Evolutionary conservation across 2,113 vertebrate species (phyloP).

Genomic region (Cyanoliseus patagonus): DNA sequence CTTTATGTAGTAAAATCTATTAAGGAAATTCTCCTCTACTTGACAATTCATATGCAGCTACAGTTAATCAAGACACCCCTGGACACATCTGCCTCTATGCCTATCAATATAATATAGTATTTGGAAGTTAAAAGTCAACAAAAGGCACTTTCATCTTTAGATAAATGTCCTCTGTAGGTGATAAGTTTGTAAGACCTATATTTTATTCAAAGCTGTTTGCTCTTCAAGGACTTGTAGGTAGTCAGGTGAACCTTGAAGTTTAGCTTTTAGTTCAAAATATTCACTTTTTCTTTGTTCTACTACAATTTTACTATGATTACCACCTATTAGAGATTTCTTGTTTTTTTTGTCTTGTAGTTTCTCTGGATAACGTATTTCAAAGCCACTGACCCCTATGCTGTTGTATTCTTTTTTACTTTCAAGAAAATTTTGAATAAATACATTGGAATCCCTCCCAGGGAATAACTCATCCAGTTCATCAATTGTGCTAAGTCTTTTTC

Average conservation of each 20-base stretch:
- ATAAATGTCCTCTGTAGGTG: constrained; percentile 80
- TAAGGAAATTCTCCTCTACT: constrained; percentile 73
- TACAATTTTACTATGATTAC: constrained; percentile 97
- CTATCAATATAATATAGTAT: constrained; percentile 89
- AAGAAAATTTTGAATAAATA: constrained; percentile 96
- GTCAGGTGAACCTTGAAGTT: constrained; percentile 96
- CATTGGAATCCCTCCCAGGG: constrained; percentile 91
- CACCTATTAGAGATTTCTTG: constrained; percentile 97
- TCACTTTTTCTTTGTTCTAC: constrained; percentile 98
- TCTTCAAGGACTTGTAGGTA: constrained; percentile 99
- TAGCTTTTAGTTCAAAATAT: constrained; percentile 98
- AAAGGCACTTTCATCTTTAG: constrained; percentile 97
- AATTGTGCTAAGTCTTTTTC: constrained; percentile 97
- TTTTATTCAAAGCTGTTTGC: constrained; percentile 96
- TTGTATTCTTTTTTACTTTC: constrained; percentile 96
- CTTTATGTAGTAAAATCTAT: constrained; percentile 75
- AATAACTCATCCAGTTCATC: constrained; percentile 97
- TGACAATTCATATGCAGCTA: constrained; percentile 68
- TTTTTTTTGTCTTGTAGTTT: constrained; percentile 95
- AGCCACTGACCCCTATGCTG: constrained; percentile 96
- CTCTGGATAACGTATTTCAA: constrained; percentile 97
- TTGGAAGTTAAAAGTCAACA: constrained; percentile 88
- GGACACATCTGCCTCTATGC: constrained; percentile 86
- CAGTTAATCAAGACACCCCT: constrained; percentile 76
- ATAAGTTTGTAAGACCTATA: constrained; percentile 79